Percentiles rank a stretch among this genome's conserved stretches.
phyloP scores from a whole-genome alignment of 2,888 invertebrate genomes.

The Craniophora ligustri region DNA sequence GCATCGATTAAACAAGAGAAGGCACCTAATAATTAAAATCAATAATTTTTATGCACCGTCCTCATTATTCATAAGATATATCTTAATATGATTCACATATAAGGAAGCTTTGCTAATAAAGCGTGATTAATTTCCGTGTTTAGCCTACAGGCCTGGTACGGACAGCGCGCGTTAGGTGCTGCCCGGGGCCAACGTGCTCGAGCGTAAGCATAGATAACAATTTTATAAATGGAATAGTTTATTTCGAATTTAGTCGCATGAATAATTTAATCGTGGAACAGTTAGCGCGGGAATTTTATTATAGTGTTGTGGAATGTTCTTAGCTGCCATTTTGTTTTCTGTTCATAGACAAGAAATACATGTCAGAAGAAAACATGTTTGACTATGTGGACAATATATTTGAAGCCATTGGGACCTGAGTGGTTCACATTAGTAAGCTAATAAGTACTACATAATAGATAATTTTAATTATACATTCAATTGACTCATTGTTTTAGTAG shows the following conservation, averaged over 20 bases:
- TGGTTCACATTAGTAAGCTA: too few relatives aligned
- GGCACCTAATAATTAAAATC: slow-evolving; percentile 35
- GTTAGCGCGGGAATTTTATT: slow-evolving; percentile 27
- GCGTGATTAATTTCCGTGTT: slow-evolving; percentile 71
- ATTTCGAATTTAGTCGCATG: slow-evolving; percentile 59
- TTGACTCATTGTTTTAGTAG: too few relatives aligned
- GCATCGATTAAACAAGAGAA: slow-evolving; percentile 17
- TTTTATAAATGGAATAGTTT: slow-evolving; percentile 67
- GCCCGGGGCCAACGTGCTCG: slow-evolving; percentile 58
- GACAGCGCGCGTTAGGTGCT: slow-evolving; percentile 61
- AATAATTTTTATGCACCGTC: slow-evolving; percentile 42
- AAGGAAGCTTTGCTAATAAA: slow-evolving; percentile 70
- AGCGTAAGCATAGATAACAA: slow-evolving; percentile 59
- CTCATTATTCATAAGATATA: slow-evolving; percentile 50
- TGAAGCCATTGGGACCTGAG: too few relatives aligned
- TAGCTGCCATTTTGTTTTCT: neutral
- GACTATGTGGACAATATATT: neutral
- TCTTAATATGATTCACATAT: slow-evolving; percentile 54
- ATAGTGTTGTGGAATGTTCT: neutral
- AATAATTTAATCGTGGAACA: slow-evolving; percentile 56
- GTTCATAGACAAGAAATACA: neutral
- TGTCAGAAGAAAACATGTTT: neutral
- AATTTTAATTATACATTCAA: too few relatives aligned
- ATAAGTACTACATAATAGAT: too few relatives aligned
- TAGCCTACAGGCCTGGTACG: slow-evolving; percentile 57